Base-by-base conservation (phyloP, 2,888 invertebrate species). In the Ceratothoa steindachneri region DNA sequence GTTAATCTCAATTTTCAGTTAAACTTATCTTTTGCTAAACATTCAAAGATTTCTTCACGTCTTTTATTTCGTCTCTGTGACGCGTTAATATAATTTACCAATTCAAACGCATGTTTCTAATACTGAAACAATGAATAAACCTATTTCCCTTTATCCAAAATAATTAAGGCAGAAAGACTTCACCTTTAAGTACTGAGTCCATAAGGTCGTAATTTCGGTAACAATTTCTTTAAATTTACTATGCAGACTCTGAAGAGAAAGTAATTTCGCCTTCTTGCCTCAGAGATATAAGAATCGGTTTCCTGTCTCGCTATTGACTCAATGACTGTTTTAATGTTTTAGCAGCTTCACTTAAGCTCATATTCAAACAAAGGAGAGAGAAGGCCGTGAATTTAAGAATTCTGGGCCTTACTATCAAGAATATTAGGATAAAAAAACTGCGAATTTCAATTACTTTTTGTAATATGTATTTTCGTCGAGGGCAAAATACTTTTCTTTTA, bases 271-370 rank as follows among this genome's bases (percentile, higher is more conserved):
- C 27, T 24, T 60, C 12, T 22, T 15, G 12, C 24, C n/a, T 12
- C 24, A 22, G 12, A 22, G 24, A 22, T 12, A 22, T 60, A 60
- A 60, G 24, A 24, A 24, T 60, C 24, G 41, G 41, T 41, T 41
- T 41, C 41, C 5, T 15, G 5, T 15, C 5, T 9, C 41, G 41
- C 15, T 15, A 15, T 15, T 9, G 41, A 22, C 24, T 24, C 60
- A 12, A 60, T 60, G 60, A 22, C 60, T 60, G 24, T 60, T 60
- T 60, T 60, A 60, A 60, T 60, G 60, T 60, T 60, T 60, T 60
- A 60, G 60, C 60, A 60, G 60, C 60, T 60, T 60, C 60, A 60
- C 60, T 60, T 60, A 60, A 60, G 60, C 60, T 60, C 60, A 60
- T 22, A 60, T 22, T 60, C 60, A 60, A 60, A 60, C 60, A 60